Evolutionary conservation across 2,113 vertebrate genomes (phyloP).

Genomic region (Brachypteracias leptosomus): DNA sequence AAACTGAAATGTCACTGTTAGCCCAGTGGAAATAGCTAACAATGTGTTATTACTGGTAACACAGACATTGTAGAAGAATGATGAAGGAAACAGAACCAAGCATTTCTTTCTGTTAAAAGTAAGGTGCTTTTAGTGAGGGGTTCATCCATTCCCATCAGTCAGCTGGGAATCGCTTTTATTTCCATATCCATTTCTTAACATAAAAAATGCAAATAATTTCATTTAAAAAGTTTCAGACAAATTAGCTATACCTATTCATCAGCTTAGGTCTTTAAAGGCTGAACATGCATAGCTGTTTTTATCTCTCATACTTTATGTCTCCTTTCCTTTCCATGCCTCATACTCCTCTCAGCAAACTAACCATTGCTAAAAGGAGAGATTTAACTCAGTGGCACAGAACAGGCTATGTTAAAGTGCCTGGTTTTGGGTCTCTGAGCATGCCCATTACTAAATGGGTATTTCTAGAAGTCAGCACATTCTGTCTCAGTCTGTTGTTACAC

Average conservation of each 20-base stretch:
- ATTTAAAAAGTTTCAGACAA: background rate
- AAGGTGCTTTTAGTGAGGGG: background rate
- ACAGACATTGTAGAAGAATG: background rate
- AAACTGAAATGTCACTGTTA: constrained; percentile 21
- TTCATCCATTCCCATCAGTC: background rate
- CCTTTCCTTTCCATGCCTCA: background rate
- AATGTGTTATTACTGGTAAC: background rate
- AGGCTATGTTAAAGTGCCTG: background rate
- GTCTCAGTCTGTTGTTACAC: background rate
- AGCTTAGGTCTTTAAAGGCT: background rate
- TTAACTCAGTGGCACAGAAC: background rate
- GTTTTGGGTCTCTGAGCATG: background rate
- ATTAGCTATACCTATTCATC: background rate
- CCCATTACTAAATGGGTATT: background rate
- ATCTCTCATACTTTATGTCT: background rate
- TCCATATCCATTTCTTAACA: background rate
- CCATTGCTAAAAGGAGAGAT: background rate
- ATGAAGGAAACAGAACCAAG: background rate
- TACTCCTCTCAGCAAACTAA: background rate
- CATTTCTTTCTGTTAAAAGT: background rate
- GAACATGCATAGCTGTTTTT: background rate
- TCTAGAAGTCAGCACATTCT: background rate
- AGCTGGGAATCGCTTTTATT: background rate
- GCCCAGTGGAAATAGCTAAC: background rate
- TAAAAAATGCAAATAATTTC: background rate